Evolutionary conservation across 2,888 invertebrate species (phyloP).

Genomic region (Agapetus fuscipes): DNA sequence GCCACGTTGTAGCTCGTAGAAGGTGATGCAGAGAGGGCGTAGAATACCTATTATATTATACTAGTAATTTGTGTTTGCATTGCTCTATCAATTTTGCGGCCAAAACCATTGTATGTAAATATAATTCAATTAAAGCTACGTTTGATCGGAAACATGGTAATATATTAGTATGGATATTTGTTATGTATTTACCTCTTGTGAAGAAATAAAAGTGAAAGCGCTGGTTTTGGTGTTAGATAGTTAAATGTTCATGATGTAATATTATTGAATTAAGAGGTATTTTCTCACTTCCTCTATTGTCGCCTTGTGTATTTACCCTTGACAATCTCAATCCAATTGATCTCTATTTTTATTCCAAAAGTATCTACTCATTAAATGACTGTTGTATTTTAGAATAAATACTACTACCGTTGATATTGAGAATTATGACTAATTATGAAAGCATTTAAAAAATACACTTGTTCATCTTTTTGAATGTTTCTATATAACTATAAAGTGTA

Average conservation of each 20-base stretch:
- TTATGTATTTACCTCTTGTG: not conserved
- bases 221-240: slow-evolving; percentile 11
- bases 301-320: slow-evolving; percentile 15
- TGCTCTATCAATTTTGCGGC: not conserved
- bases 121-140: not conserved
- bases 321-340: slow-evolving; percentile 14
- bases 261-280: slow-evolving; percentile 7
- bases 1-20: slow-evolving; percentile 19
- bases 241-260: slow-evolving; percentile 4
- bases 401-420: no score
- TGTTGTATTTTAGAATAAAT: no score
- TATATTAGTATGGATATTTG: not conserved
- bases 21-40: no score
- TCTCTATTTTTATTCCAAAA: no score
- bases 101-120: slow-evolving; percentile 1
- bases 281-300: slow-evolving; percentile 13
- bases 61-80: no score
- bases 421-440: no score
- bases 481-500: no score
- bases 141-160: not conserved
- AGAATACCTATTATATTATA: no score
- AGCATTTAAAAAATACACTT: no score
- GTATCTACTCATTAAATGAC: no score
- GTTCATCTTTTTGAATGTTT: no score
- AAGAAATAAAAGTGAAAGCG: not conserved